A percentile compares a stretch with the other conserved stretches of the same genome.
phyloP scores from a whole-genome alignment of 2,113 vertebrate genomes.

The Seriola aureovittata region DNA sequence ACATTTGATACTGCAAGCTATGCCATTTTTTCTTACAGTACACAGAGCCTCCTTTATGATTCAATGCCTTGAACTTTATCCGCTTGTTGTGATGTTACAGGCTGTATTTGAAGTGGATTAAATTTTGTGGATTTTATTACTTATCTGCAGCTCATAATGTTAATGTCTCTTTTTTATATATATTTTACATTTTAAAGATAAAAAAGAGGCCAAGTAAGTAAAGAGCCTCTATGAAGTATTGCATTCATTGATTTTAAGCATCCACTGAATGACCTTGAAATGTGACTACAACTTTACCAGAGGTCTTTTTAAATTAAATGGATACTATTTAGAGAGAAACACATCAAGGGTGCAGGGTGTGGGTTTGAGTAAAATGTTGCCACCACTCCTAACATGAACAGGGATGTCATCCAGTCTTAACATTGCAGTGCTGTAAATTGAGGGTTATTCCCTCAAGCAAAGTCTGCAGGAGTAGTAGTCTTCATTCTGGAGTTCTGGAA shows the following conservation, averaged over 20 bases:
- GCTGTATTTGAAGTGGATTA: conserved; percentile 37
- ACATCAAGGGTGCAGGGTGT: not conserved
- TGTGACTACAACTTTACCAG: not conserved
- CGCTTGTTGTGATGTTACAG: conserved; percentile 8
- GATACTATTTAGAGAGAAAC: not conserved
- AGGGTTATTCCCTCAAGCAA: conserved; percentile 32
- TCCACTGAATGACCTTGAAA: conserved; percentile 11
- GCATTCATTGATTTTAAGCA: not conserved
- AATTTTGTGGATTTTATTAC: conserved; percentile 23
- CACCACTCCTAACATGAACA: not conserved
- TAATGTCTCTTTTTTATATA: not conserved
- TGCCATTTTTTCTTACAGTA: conserved; percentile 13
- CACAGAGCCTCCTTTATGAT: conserved; percentile 21
- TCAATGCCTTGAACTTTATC: conserved; percentile 1
- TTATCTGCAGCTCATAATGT: conserved; percentile 29
- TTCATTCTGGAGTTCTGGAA: not conserved
- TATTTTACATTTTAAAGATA: not conserved
- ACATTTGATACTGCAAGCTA: conserved; percentile 37
- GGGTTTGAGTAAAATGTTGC: not conserved
- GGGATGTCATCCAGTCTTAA: conserved; percentile 20
- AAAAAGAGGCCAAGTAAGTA: not conserved
- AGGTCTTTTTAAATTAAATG: not conserved
- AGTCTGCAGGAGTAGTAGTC: conserved; percentile 4
- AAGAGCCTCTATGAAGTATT: not conserved
- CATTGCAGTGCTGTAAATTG: not conserved